Base-by-base conservation (phyloP, 2,113 vertebrate genomes). In the Abramis brama region DNA sequence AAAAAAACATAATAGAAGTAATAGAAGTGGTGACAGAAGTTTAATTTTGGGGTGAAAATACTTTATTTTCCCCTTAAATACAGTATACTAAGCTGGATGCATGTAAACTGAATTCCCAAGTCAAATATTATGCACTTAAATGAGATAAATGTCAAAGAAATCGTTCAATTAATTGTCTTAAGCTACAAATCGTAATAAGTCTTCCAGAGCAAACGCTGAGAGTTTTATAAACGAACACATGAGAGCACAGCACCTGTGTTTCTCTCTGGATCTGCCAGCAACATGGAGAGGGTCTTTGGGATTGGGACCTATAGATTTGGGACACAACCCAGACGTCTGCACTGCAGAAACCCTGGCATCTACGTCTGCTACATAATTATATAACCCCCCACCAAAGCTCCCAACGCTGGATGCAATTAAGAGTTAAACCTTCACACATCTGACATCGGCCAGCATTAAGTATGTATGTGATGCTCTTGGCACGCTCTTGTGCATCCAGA, bases 381-480 rank as follows among this genome's bases (percentile, higher is more conserved):
- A 84, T 13, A 80, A 52, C 59, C 39, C 50, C 39, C 50, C 17
- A 52, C 23, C 64, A 79, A 86, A 79, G 59, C 57, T 39, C 66
- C 43, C 25, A 79, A 68, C 77, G 85, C 78, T 73, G 85, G 43
- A 33, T 80, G 82, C 77, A 82, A 84, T 87, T 82, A 84, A 52
- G 50, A 60, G 75, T 79, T 68, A 76, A 81, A 80, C 57, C 75
- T 75, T 39, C 62, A 75, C 77, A 82, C 80, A 87, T 85, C 68
- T 59, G 50, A 85, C 76, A 82, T 76, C 68, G 62, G 39, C 70
- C 55, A n/a, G 27, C 55, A 50, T 17, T 33, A 85, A 74, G 30
- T 82, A 27, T 79, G 86, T 75, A 87, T 57, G 36, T 43, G 33
- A 82, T 21, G 12, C 73, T 77, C 75, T 91, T 78, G 74, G 70